A percentile compares a stretch with the other conserved stretches of the same genome.
Conservation (phyloP, 2,888 invertebrate species). For the Drosophila cyrtoloma region DNA sequence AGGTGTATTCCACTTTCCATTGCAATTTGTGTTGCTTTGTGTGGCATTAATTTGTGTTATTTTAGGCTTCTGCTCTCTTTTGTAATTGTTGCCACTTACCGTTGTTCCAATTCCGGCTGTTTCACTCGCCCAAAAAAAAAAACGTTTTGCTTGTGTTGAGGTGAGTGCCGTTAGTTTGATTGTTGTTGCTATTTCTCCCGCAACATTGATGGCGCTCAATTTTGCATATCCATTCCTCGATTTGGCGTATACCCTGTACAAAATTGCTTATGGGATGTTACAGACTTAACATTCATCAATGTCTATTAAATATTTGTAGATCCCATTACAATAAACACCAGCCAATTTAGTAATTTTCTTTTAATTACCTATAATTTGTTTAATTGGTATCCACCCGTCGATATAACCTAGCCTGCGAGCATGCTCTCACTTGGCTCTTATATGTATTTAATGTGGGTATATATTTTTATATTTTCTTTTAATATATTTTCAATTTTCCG, state of each 20-base stretch:
- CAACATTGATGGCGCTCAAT: slow-evolving; percentile 34
- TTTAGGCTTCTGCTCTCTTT: slow-evolving; percentile 39
- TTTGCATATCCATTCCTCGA: slow-evolving; percentile 9
- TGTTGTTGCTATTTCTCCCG: slow-evolving; percentile 45
- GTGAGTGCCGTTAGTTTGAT: slow-evolving; percentile 29
- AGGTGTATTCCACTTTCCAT: slow-evolving; percentile 46
- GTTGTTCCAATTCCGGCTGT: slow-evolving; percentile 58
- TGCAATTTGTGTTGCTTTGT: slow-evolving; percentile 55
- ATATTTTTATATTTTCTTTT: slow-evolving; percentile 48
- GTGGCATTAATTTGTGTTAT: slow-evolving; percentile 53
- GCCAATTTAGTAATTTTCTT: background rate
- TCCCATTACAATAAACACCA: background rate
- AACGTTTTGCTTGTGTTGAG: slow-evolving; percentile 11
- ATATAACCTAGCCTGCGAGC: background rate
- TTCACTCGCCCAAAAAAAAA: slow-evolving; percentile 24
- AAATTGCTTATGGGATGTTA: background rate
- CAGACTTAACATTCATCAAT: background rate
- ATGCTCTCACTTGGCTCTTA: background rate
- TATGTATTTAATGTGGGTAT: slow-evolving; percentile 2
- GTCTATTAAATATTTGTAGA: background rate
- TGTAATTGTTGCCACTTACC: slow-evolving; percentile 65
- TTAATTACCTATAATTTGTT: background rate
- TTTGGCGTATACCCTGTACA: slow-evolving; percentile 14
- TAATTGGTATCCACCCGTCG: slow-evolving; percentile 1
- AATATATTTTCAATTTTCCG: slow-evolving; percentile 59